Base-by-base conservation (phyloP, 2,888 invertebrate genomes). In the Camponotus fellah region DNA sequence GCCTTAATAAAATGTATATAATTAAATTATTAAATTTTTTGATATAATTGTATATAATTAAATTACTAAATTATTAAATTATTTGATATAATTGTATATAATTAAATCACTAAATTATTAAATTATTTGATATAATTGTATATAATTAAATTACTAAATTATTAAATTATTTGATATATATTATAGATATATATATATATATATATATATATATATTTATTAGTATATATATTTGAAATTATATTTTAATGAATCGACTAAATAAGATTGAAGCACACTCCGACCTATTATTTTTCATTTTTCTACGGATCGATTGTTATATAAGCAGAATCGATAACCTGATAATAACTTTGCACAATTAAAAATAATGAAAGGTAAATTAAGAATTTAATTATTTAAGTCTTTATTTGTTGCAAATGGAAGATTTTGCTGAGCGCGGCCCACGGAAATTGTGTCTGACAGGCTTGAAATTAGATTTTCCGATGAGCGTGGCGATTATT, bases 391-490 rank as follows among this genome's bases (percentile, higher is more conserved):
- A 71, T 71, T 71, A 80, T 80, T 71, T 49, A 56, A 68, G 56
- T 66, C 26, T 53, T 68, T 32, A 43, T 46, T 34, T 58, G 79
- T 79, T 26, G 14, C 79, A 58, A 43, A n/a, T 10, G 34, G 43
- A 69, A 69, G 68, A 40, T 14, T 26, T 26, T 26, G 56, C 66
- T 65, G 37, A 49, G 8, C 65, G 26, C 17, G 37, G 43, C 4
- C 5, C 58, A 43, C 14, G 60, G 34, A 60, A 46, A 46, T 69
- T 79, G 79, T 69, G 34, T 79, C 46, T 69, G 69, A 69, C 69
- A 46, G 34, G 60, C 46, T 46, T 69, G 79, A 79, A 69, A 79
- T 79, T 79, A 79, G 58, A 79, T 79, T 79, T 58, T 69, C 79
- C 71, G 26, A 66, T 32, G n/a, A 66, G 26, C 76, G n/a, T 66